Base-by-base conservation (phyloP, 2,113 vertebrate genomes). In the Equus przewalskii region DNA sequence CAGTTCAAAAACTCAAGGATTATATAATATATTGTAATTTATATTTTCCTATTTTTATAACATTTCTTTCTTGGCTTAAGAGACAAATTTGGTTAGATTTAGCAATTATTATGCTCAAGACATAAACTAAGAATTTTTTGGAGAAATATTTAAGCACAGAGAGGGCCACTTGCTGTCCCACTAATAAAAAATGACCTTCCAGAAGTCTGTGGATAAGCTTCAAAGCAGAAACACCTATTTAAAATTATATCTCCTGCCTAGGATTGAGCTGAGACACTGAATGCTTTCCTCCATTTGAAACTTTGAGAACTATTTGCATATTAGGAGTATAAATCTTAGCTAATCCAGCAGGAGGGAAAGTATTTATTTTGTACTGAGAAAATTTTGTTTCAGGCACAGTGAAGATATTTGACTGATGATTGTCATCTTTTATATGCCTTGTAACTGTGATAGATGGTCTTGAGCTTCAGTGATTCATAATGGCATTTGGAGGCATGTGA, bases 371-470 rank as follows among this genome's bases (percentile, higher is more conserved):
- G 58, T 58, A 78, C 58, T 76, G 94, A 92, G 65, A 95, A 94
- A 95, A 97, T 95, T 89, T 94, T 95, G 84, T 96, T 96, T 96
- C 58, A 81, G 93, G 82, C 33, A 4, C 64, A 92, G 21, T 84
- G 94, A 87, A 72, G 88, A 11, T 81, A 87, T 94, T 87, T 96
- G 89, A 94, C 79, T 92, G 73, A 89, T 95, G 89, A 91, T 93
- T 96, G 89, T 91, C 94, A 95, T 94, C 72, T 95, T 97, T 94
- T 83, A 87, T 94, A 80, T 81, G 83, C 54, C 72, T 92, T 94
- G 33, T 89, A 90, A 96, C 89, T 58, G 73, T 97, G 82, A 96
- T 97, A 51, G 79, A 97, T 97, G 80, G 58, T 72, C 82, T 67
- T 44, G 75, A 96, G 89, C 79, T 95, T 92, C 51, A 58, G 64